Conservation (phyloP, 2,797 vertebrate species). For the Glossophaga mutica region DNA sequence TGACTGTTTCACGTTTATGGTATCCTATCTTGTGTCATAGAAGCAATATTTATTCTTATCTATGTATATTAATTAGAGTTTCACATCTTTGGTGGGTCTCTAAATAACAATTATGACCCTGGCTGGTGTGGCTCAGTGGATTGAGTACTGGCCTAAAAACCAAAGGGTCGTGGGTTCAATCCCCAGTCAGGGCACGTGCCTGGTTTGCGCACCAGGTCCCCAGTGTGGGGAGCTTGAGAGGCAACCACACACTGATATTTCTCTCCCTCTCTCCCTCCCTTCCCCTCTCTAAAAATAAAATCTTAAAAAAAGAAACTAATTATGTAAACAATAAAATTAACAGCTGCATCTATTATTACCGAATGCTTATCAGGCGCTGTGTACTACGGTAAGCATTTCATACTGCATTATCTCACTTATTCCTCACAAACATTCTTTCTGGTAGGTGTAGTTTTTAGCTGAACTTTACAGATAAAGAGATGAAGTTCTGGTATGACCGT, state of each 20-base stretch:
- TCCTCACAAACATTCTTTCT: background rate
- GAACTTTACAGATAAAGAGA: background rate
- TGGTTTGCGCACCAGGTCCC: too few species aligned
- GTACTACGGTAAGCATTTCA: background rate
- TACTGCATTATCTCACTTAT: background rate
- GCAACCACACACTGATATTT: too few species aligned
- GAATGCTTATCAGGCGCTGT: background rate
- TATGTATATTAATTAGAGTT: background rate
- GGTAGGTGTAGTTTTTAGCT: background rate
- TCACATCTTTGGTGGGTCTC: background rate
- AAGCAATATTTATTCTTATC: slow-evolving; percentile 1
- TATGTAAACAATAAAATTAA: background rate
- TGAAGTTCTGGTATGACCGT: background rate
- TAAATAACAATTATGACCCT: background rate
- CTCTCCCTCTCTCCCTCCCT: too few species aligned
- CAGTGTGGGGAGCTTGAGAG: too few species aligned
- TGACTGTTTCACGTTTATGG: background rate
- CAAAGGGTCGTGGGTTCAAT: too few species aligned
- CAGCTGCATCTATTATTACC: background rate
- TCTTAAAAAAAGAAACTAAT: background rate
- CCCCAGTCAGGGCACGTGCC: too few species aligned
- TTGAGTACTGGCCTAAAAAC: too few species aligned
- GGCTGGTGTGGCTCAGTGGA: too few species aligned
- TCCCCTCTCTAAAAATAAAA: too few species aligned
- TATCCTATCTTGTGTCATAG: background rate